A percentile compares a stretch with the other conserved stretches of the same genome.
phyloP scores from a whole-genome alignment of 2,888 invertebrate species.

The Mythimna albipuncta region DNA sequence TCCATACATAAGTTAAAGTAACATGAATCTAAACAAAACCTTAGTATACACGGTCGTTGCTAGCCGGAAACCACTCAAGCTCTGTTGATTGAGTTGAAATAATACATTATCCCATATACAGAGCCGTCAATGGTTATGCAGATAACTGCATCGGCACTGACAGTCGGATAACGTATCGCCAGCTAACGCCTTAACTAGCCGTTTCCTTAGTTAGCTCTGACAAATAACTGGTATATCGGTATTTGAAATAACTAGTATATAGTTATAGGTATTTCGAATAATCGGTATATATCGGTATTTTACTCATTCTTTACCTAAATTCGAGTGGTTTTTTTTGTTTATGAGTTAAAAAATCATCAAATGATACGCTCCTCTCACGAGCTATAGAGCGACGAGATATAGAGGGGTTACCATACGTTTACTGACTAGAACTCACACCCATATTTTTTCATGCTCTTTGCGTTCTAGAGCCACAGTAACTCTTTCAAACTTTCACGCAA shows the following conservation, averaged over 20 bases:
- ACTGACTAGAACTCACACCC: no score
- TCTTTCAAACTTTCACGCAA: no score
- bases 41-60: neutral
- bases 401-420: no score
- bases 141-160: slow-evolving; percentile 55
- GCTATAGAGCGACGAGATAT: no score
- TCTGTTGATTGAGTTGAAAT: slow-evolving; percentile 44
- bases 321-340: no score
- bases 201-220: slow-evolving; percentile 38
- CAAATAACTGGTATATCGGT: slow-evolving; percentile 30
- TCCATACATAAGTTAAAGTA: no score
- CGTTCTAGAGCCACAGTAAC: no score
- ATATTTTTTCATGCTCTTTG: no score
- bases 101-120: slow-evolving; percentile 37
- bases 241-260: neutral
- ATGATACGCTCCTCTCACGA: no score
- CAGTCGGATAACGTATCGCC: slow-evolving; percentile 48
- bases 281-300: no score
- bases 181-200: slow-evolving; percentile 18
- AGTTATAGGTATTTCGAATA: slow-evolving; percentile 1
- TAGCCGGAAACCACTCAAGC: slow-evolving; percentile 26
- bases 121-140: slow-evolving; percentile 48
- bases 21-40: neutral
- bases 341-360: no score
- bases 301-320: neutral